Conservation (phyloP, 2,113 vertebrate species). For the Herpetotheres cachinnans region DNA sequence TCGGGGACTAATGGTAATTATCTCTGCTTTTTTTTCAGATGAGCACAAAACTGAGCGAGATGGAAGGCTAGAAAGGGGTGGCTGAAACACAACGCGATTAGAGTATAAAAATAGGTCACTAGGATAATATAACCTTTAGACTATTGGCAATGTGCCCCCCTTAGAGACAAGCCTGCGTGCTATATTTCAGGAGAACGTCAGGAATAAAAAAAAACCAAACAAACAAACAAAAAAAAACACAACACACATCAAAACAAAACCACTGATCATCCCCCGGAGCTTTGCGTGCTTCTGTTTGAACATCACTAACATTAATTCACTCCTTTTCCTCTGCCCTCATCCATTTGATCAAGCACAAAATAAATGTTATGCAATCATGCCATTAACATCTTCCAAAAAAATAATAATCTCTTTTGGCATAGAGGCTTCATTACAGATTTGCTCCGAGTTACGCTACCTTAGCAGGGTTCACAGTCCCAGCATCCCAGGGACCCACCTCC, state of each 20-base stretch:
- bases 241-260: slow-evolving; percentile 47
- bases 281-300: slow-evolving; percentile 54
- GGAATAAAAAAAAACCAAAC: slow-evolving; percentile 23
- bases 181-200: slow-evolving; percentile 36
- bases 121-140: slow-evolving; percentile 70
- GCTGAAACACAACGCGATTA: slow-evolving; percentile 30
- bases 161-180: slow-evolving; percentile 28
- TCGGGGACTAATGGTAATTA: neutral
- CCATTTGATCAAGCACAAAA: slow-evolving; percentile 30
- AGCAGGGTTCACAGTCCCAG: neutral
- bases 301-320: slow-evolving; percentile 27
- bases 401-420: neutral
- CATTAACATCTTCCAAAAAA: slow-evolving; percentile 38
- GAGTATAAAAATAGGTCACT: slow-evolving; percentile 68
- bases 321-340: slow-evolving; percentile 40
- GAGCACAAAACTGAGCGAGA: neutral
- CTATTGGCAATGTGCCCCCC: slow-evolving; percentile 49
- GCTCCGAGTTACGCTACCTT: neutral
- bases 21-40: neutral
- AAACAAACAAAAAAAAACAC: neutral
- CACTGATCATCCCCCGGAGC: slow-evolving; percentile 24
- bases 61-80: neutral
- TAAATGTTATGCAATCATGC: slow-evolving; percentile 15
- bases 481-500: slow-evolving; percentile 3
- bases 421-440: slow-evolving; percentile 25